Evolutionary conservation across 2,113 vertebrate genomes (phyloP).

Genomic region (Catharus fuscescens): DNA sequence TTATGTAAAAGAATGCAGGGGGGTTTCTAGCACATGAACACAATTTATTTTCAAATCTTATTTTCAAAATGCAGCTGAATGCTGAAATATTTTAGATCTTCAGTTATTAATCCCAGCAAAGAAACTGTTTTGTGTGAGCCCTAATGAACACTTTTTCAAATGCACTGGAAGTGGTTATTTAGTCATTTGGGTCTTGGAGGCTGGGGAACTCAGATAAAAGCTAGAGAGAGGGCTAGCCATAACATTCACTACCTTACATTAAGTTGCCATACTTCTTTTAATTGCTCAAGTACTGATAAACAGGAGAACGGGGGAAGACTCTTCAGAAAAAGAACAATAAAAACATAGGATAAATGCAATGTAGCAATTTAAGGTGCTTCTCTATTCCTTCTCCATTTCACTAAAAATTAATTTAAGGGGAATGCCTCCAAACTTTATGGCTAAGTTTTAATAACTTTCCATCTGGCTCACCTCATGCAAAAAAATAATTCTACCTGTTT

Average conservation of each 20-base stretch:
- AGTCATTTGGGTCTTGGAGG: not conserved
- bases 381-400: not conserved
- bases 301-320: not conserved
- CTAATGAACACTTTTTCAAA: not conserved
- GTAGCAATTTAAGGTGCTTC: not conserved
- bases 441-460: not conserved
- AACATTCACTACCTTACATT: not conserved
- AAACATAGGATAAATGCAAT: not conserved
- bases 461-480: not conserved
- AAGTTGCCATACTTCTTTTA: not conserved
- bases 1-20: not conserved
- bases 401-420: not conserved
- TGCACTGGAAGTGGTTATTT: not conserved
- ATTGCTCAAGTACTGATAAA: not conserved
- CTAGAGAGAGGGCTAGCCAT: accelerated
- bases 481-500: conserved; percentile 23
- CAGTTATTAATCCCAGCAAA: not conserved
- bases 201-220: not conserved
- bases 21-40: not conserved
- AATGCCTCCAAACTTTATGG: not conserved
- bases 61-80: not conserved
- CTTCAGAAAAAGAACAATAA: not conserved
- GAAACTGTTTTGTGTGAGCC: not conserved
- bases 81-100: not conserved
- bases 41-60: not conserved